Evolutionary conservation across 2,888 invertebrate species (phyloP).

Genomic region (Plagodis pulveraria): DNA sequence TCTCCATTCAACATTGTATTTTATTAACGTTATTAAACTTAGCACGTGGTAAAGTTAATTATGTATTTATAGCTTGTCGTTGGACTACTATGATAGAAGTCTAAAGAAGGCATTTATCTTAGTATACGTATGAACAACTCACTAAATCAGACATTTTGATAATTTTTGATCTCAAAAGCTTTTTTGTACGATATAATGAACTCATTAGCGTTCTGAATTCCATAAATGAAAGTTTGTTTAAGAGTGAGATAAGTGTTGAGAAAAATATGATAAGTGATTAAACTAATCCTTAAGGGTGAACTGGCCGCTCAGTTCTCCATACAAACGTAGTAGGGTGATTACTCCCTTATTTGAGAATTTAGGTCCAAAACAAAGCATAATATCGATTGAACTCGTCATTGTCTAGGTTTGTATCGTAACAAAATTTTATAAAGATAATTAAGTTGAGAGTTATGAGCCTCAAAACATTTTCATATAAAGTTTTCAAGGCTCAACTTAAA

Average conservation of each 20-base stretch:
- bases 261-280: slow-evolving; percentile 16
- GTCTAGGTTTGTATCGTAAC: too few species aligned
- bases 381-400: too few species aligned
- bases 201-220: slow-evolving; percentile 17
- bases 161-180: slow-evolving; percentile 1
- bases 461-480: too few species aligned
- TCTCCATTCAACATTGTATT: slow-evolving; percentile 35
- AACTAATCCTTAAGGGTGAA: too few species aligned
- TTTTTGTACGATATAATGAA: background rate
- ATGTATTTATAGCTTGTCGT: slow-evolving; percentile 24
- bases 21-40: slow-evolving; percentile 27
- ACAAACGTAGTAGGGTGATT: too few species aligned
- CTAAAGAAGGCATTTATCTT: background rate
- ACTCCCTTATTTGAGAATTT: too few species aligned
- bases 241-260: slow-evolving; percentile 15
- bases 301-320: too few species aligned
- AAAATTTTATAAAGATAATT: too few species aligned
- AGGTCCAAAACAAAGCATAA: too few species aligned
- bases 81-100: slow-evolving; percentile 9
- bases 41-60: slow-evolving; percentile 33
- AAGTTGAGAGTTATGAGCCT: too few species aligned
- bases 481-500: too few species aligned
- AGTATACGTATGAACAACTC: slow-evolving; percentile 11
- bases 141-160: slow-evolving; percentile 8
- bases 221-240: slow-evolving; percentile 1